phyloP scores from a whole-genome alignment of 2,113 vertebrate genomes.

The Xerus inauris region DNA sequence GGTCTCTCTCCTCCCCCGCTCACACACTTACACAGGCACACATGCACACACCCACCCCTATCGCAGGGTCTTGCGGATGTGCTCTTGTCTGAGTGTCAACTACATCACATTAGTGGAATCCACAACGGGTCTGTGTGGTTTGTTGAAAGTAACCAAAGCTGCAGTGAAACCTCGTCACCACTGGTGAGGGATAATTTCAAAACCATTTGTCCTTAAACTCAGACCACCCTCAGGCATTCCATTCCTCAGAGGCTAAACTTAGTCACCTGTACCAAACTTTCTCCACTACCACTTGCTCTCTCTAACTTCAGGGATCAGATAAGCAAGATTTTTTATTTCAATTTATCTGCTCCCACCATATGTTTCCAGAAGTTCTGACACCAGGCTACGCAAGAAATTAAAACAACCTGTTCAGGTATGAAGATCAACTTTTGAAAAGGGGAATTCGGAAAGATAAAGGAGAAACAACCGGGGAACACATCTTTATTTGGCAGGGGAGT shows the following conservation, averaged over 20 bases:
- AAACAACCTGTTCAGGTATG: background rate
- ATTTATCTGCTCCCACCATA: rapidly evolving
- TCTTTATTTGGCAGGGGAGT: background rate
- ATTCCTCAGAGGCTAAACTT: background rate
- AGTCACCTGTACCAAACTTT: slow-evolving; percentile 39
- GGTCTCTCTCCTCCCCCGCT: background rate
- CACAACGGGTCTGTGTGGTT: slow-evolving; percentile 58
- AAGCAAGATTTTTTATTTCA: background rate
- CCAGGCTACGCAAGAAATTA: background rate
- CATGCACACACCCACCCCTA: background rate
- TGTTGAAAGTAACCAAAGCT: slow-evolving; percentile 62
- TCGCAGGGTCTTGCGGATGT: background rate
- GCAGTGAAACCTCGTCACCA: slow-evolving; percentile 23
- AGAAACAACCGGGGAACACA: background rate
- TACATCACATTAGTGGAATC: background rate
- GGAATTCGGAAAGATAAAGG: background rate
- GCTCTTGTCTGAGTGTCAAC: background rate
- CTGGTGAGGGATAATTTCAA: slow-evolving; percentile 46
- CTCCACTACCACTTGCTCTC: background rate
- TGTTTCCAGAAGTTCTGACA: background rate
- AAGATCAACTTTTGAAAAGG: background rate
- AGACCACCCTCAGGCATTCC: background rate
- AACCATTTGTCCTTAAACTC: slow-evolving; percentile 1
- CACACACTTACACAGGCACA: too few species aligned
- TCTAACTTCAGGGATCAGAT: background rate